Base-by-base conservation (phyloP, 2,113 vertebrate species). In the Anguilla rostrata region DNA sequence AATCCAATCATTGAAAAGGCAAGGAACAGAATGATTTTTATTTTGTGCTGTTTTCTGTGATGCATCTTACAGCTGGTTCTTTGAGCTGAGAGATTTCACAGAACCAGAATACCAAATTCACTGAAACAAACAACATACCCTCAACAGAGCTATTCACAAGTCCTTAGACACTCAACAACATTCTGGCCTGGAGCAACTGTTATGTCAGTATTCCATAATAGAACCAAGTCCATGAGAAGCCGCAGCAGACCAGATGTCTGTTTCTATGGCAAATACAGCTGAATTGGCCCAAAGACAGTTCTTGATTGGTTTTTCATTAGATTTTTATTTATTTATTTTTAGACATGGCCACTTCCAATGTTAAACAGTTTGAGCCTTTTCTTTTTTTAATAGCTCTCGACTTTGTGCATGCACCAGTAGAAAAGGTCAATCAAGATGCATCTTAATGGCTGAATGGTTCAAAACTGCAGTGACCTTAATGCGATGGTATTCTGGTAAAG, bases 381-480 rank as follows among this genome's bases (percentile, higher is more conserved):
- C 82, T 60, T 60, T 60, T 56, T 83, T 57, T 26, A 66, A 79
- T 78, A 16, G 16, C 40, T 40, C 39, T 18, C 78, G 57, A 57
- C 81, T 46, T 14, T 60, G 53, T 20, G 14, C 56, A 16, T 84
- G 49, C 66, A 83, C 83, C 78, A 56, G 86, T 89, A 81, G 8
- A 43, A 94, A 94, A 94, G 94, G 92, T 94, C 93, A 94, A 85
- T 81, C 85, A 88, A 83, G 82, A 90, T 91, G 57, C n/a, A 89
- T 86, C 87, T 90, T 89, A 89, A 88, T 83, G 90, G 92, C 90
- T 88, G 90, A 89, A 84, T 87, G 89, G 80, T 40, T 88, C 89
- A 87, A 93, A 92, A 92, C 91, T 90, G 87, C 88, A 78, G 43
- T 94, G 93, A 93, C 93, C 93, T 94, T 94, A 91, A 92, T 87